phyloP scores from a whole-genome alignment of 2,113 vertebrate genomes.

The Scophthalmus maximus region DNA sequence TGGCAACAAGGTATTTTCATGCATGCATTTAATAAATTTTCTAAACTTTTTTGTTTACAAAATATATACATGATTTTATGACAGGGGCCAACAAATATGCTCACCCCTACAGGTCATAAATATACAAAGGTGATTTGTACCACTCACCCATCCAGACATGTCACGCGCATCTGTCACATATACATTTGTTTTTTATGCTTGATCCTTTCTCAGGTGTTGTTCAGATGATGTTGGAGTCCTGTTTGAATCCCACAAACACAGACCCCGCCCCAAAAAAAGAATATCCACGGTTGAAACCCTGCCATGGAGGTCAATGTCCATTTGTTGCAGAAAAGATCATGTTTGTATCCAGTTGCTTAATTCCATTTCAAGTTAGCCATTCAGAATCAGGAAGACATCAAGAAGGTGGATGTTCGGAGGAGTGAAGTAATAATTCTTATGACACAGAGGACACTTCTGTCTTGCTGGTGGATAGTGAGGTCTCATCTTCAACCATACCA shows the following conservation, averaged over 20 bases:
- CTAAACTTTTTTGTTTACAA: conserved; percentile 51
- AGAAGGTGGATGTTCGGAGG: conserved; percentile 11
- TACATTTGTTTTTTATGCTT: conserved; percentile 3
- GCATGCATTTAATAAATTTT: conserved; percentile 57
- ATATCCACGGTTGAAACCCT: conserved; percentile 3
- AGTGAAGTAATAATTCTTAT: conserved; percentile 49
- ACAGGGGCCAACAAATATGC: conserved; percentile 35
- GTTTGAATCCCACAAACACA: not conserved
- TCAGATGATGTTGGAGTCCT: conserved; percentile 5
- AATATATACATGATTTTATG: conserved; percentile 61
- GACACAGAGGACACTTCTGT: conserved; percentile 87
- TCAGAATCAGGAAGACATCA: conserved; percentile 18
- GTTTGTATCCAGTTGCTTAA: conserved; percentile 21
- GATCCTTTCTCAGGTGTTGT: not conserved
- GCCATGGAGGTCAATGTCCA: conserved; percentile 6
- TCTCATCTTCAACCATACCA: conserved; percentile 83
- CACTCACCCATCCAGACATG: conserved; percentile 21
- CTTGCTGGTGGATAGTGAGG: conserved; percentile 86
- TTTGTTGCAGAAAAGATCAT: conserved; percentile 17
- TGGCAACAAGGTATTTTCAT: conserved; percentile 37
- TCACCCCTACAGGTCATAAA: conserved; percentile 33
- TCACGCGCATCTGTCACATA: conserved; percentile 7
- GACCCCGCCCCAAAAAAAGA: conserved; percentile 3
- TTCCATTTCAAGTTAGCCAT: conserved; percentile 15
- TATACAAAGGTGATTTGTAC: conserved; percentile 34